Evolutionary conservation across 2,888 invertebrate genomes (phyloP).

Genomic region (Erebia aethiops): DNA sequence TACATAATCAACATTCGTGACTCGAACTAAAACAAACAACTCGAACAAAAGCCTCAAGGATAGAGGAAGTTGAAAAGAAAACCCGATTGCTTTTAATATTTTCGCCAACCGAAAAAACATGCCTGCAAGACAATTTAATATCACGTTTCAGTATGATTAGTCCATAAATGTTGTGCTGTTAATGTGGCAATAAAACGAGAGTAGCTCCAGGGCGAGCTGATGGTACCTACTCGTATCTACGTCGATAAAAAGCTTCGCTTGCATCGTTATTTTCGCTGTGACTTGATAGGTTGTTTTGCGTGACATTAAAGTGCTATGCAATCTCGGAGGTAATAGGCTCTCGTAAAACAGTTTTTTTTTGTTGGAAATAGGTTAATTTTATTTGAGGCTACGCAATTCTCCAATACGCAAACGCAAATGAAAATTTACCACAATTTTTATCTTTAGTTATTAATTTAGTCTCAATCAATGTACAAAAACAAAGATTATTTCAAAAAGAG

Average conservation of each 20-base stretch:
- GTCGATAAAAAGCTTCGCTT: conserved; percentile 54
- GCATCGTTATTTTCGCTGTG: conserved; percentile 53
- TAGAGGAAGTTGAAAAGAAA: background rate
- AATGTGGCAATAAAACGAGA: conserved; percentile 52
- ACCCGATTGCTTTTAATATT: background rate
- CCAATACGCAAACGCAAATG: background rate
- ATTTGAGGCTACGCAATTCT: background rate
- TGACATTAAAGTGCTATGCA: conserved; percentile 19
- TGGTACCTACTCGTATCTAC: conserved; percentile 44
- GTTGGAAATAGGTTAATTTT: background rate
- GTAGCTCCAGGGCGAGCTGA: conserved; percentile 50
- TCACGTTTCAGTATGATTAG: conserved; percentile 7
- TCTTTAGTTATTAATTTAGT: background rate
- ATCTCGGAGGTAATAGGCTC: conserved; percentile 13
- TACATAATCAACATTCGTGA: background rate
- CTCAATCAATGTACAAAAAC: background rate
- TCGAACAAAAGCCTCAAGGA: background rate
- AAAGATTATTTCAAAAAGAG: no score
- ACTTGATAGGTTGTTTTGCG: conserved; percentile 52
- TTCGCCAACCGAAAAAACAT: background rate
- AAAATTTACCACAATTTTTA: background rate
- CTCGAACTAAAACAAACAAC: background rate
- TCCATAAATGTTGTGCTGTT: conserved; percentile 38
- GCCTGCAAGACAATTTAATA: background rate
- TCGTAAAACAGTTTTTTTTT: conserved; percentile 8